phyloP scores from a whole-genome alignment of 2,797 vertebrate species.

The Pristis pectinata region DNA sequence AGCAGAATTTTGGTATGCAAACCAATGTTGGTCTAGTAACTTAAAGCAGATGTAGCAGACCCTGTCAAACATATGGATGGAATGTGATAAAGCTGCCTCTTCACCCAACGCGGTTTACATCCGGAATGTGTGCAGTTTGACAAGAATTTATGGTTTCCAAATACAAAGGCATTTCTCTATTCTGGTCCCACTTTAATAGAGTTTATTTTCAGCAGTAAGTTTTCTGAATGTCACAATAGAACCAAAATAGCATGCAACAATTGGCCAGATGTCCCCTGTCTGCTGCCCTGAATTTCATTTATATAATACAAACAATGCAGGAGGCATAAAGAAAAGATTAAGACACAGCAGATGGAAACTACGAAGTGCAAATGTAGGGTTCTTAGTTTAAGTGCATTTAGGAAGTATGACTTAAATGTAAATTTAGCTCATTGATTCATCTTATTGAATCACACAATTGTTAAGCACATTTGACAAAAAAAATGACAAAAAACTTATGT shows the following conservation, averaged over 20 bases:
- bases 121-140: not conserved
- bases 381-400: not conserved
- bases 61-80: not conserved
- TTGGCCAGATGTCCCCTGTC: not conserved
- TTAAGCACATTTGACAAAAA: not conserved
- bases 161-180: not conserved
- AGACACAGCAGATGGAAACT: not conserved
- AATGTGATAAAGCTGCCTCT: not conserved
- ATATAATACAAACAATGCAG: not conserved
- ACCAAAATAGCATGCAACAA: constrained; percentile 1
- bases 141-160: not conserved
- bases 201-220: not conserved
- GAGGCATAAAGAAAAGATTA: not conserved
- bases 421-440: not conserved
- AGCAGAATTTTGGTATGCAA: not conserved
- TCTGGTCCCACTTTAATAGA: not conserved
- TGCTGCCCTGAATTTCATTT: not conserved
- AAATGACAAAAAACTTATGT: not conserved
- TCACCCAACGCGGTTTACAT: not conserved
- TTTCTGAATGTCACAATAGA: constrained; percentile 6
- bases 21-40: not conserved
- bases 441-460: not conserved
- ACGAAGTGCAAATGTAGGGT: not conserved
- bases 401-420: not conserved
- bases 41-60: not conserved